These are phyloP conservation scores for Drosophila oshimai DNA, from an alignment of 1,140 invertebrate species.

Conservation along the genomic window DNA sequence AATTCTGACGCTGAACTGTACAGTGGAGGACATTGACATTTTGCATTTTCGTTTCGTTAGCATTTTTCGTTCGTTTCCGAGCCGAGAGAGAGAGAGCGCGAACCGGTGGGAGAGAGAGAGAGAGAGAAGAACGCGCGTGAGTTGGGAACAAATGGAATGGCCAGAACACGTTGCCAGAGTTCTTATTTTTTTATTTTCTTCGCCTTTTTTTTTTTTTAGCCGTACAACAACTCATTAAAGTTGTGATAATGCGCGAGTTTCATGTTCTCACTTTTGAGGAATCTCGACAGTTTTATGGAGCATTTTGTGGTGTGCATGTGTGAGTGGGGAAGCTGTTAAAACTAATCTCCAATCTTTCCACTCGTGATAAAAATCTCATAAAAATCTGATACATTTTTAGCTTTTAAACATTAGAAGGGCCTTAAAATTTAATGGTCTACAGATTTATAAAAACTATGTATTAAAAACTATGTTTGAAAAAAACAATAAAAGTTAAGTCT, in stretches of 20 bases:
- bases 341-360: neutral
- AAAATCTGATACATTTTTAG: neutral
- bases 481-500: no score
- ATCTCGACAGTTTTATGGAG: slow-evolving; percentile 55
- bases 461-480: no score
- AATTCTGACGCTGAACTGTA: slow-evolving; percentile 78
- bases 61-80: slow-evolving; percentile 72
- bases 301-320: neutral
- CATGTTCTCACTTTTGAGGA: slow-evolving; percentile 46
- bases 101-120: slow-evolving; percentile 14
- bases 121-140: slow-evolving; percentile 3
- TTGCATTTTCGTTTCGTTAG: slow-evolving; percentile 82
- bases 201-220: slow-evolving; percentile 27
- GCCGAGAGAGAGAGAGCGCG: slow-evolving; percentile 10
- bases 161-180: slow-evolving; percentile 36
- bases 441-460: no score
- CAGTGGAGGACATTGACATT: slow-evolving; percentile 82
- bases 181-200: slow-evolving; percentile 9
- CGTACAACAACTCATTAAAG: slow-evolving; percentile 63
- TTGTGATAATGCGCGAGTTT: slow-evolving; percentile 67
- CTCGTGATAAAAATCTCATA: no score
- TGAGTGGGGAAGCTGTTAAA: neutral
- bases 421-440: no score
- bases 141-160: slow-evolving; percentile 24
- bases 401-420: neutral